These are phyloP conservation scores for Microtus oregoni DNA, from an alignment of 2,113 vertebrate genomes.

Conservation along the genomic window DNA sequence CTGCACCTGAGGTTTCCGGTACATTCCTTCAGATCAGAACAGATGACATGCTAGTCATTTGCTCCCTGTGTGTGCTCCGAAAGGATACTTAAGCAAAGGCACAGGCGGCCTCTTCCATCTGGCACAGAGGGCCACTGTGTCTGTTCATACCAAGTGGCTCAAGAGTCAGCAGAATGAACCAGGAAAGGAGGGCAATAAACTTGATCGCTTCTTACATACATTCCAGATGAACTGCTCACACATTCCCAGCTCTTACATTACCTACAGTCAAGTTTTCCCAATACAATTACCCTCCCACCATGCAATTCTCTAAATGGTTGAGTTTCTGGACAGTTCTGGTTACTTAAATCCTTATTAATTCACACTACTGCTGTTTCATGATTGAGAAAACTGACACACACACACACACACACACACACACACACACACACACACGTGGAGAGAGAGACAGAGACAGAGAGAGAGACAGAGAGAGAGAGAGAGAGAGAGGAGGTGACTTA, in stretches of 20 bases:
- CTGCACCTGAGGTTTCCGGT: neutral
- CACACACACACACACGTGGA: neutral
- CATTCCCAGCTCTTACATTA: neutral
- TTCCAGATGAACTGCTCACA: neutral
- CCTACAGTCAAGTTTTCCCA: neutral
- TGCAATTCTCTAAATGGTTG: neutral
- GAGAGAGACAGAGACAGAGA: neutral
- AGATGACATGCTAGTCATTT: neutral
- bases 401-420: neutral
- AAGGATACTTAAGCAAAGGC: neutral
- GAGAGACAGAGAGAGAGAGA: neutral
- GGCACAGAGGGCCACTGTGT: constrained; percentile 10
- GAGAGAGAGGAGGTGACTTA: neutral
- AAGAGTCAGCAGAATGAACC: neutral
- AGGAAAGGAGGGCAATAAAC: accelerated
- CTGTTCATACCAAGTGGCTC: neutral
- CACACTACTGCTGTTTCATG: neutral
- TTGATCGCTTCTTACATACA: neutral
- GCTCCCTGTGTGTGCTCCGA: neutral
- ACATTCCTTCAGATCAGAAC: neutral
- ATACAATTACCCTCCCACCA: neutral
- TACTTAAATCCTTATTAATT: neutral
- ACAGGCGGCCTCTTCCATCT: constrained; percentile 9
- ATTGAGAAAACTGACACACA: neutral
- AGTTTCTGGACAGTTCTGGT: neutral